These are phyloP conservation scores for Mormyrops boulengeri DNA, from an alignment of 2,797 vertebrate species.

Conservation along the genomic window DNA sequence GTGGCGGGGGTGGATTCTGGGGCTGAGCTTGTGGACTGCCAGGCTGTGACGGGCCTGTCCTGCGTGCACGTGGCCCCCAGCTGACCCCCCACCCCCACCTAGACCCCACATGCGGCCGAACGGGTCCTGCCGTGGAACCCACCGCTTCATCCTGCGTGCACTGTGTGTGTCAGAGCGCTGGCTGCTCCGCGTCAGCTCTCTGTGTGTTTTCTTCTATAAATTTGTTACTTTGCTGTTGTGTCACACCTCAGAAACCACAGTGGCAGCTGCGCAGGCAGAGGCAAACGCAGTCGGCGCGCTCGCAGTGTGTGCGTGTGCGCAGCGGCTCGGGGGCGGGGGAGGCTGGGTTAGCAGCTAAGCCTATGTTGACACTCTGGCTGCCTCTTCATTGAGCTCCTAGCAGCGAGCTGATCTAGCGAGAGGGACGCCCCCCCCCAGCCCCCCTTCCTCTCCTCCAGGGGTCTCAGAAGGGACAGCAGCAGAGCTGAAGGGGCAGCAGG, in stretches of 20 bases:
- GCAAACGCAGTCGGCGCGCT: not conserved
- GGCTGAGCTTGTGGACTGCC: conserved; percentile 29
- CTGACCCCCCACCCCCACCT: not conserved
- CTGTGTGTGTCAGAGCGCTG: not conserved
- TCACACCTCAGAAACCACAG: not conserved
- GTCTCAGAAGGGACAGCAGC: not conserved
- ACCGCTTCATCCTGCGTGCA: not conserved
- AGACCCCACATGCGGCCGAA: not conserved
- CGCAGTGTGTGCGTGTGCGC: not conserved
- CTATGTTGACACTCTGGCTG: not conserved
- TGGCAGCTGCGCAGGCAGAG: not conserved
- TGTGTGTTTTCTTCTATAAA: not conserved
- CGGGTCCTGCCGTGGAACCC: not conserved
- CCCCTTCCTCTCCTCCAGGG: not conserved
- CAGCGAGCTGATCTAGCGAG: not conserved
- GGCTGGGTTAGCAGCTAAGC: not conserved
- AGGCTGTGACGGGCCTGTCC: conserved; percentile 27
- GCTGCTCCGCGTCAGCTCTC: not conserved
- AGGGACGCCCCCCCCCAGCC: not conserved
- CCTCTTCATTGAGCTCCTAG: not conserved
- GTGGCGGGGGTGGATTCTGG: conserved; percentile 67
- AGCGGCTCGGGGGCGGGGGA: not conserved
- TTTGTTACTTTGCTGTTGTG: not conserved
- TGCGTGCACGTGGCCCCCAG: not conserved
- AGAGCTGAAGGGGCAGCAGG: not conserved